phyloP scores from a whole-genome alignment of 2,888 invertebrate species.

The Pollenia griseotomentosa region DNA sequence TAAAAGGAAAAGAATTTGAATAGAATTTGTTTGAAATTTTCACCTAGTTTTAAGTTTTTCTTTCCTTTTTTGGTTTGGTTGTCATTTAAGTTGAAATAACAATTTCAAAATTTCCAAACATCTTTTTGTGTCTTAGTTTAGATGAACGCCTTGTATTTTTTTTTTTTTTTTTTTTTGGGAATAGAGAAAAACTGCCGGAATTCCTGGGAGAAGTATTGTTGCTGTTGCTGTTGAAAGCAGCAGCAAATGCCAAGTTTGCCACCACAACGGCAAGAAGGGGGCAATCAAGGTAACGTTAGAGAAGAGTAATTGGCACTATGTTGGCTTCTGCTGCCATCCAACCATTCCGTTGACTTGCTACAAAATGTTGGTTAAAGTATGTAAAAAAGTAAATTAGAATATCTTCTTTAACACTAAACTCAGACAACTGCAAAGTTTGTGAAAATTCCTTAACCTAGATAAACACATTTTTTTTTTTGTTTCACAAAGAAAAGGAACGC shows the following conservation, averaged over 20 bases:
- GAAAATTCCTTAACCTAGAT: neutral
- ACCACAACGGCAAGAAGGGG: neutral
- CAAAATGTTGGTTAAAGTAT: neutral
- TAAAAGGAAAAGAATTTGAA: neutral
- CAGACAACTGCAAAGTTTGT: neutral
- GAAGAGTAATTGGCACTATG: conserved; percentile 35
- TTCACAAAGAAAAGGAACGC: neutral
- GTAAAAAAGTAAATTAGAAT: neutral
- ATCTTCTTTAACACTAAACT: neutral
- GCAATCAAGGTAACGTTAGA: conserved; percentile 6
- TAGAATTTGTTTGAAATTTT: conserved; percentile 10
- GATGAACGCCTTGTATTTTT: neutral
- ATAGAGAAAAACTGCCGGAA: conserved; percentile 20
- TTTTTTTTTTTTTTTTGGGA: neutral
- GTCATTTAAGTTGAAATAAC: conserved; percentile 36
- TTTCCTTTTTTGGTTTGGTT: neutral
- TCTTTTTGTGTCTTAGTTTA: neutral
- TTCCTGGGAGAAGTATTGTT: conserved; percentile 16
- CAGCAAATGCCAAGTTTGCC: conserved; percentile 41
- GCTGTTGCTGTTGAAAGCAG: conserved; percentile 20
- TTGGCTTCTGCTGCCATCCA: neutral
- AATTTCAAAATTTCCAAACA: conserved; percentile 28
- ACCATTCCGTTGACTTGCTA: too few species aligned
- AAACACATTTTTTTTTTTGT: neutral
- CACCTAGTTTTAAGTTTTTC: conserved; percentile 3